phyloP scores from a whole-genome alignment of 2,888 invertebrate species.

The Brassicogethes aeneus region DNA sequence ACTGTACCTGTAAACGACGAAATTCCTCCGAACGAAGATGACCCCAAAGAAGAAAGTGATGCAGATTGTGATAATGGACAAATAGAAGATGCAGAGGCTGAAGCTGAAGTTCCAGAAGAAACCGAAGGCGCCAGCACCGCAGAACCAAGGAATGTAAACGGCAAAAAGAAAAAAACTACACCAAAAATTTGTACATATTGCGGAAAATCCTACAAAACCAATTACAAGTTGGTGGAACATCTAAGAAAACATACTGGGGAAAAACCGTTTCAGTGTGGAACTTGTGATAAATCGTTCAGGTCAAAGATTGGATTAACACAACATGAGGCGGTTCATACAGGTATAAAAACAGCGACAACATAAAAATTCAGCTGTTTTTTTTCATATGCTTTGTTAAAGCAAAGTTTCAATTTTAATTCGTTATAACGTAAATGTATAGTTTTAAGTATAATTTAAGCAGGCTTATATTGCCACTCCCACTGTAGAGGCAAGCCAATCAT shows the following conservation, averaged over 20 bases:
- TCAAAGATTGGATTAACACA: constrained; percentile 53
- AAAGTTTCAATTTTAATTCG: no score
- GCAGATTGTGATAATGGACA: constrained; percentile 18
- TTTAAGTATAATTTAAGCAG: no score
- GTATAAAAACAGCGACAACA: no score
- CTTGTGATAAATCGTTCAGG: constrained; percentile 50
- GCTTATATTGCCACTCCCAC: no score
- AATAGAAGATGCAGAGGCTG: constrained; percentile 17
- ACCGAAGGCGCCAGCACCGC: constrained; percentile 15
- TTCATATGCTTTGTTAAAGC: constrained; percentile 1
- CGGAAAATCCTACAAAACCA: constrained; percentile 49
- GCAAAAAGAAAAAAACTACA: constrained; percentile 32
- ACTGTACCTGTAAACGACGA: constrained; percentile 14
- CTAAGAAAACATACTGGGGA: constrained; percentile 53
- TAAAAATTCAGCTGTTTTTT: constrained; percentile 3
- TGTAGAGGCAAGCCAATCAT: no score
- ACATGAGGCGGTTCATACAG: constrained; percentile 52
- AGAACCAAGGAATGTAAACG: constrained; percentile 6
- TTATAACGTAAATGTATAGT: no score
- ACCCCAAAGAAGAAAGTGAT: constrained; percentile 23
- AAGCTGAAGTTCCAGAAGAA: constrained; percentile 10
- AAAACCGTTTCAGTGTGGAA: constrained; percentile 48
- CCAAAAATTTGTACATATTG: constrained; percentile 48
- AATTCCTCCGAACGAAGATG: constrained; percentile 15
- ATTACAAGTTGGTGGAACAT: constrained; percentile 51